phyloP scores from a whole-genome alignment of 2,888 invertebrate species.

The Perdita meconis region DNA sequence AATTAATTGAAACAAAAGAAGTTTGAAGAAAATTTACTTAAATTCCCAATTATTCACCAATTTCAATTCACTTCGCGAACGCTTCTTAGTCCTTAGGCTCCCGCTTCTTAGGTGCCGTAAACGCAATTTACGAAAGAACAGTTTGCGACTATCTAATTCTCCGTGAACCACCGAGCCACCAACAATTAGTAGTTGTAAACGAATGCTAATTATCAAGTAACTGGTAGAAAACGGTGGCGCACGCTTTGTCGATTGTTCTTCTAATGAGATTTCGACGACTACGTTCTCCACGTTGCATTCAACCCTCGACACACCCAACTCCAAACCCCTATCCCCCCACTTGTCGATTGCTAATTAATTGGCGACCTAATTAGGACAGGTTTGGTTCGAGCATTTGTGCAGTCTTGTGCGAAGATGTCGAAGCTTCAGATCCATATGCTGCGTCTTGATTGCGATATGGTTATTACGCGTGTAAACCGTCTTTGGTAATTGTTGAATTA shows the following conservation, averaged over 20 bases:
- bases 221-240: constrained; percentile 55
- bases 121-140: constrained; percentile 22
- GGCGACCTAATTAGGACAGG: constrained; percentile 66
- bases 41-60: too few species aligned
- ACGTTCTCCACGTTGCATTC: constrained; percentile 34
- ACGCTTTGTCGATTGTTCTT: constrained; percentile 62
- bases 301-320: not conserved
- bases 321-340: constrained; percentile 15
- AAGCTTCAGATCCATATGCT: constrained; percentile 25
- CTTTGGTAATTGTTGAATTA: too few species aligned
- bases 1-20: too few species aligned
- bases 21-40: too few species aligned
- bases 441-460: constrained; percentile 45
- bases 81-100: too few species aligned
- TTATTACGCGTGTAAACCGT: constrained; percentile 3
- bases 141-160: constrained; percentile 13
- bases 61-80: too few species aligned
- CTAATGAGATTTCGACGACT: constrained; percentile 67
- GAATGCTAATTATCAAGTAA: constrained; percentile 63
- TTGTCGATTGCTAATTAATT: constrained; percentile 71
- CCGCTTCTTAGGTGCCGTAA: too few species aligned
- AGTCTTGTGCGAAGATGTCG: constrained; percentile 38
- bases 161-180: constrained; percentile 1
- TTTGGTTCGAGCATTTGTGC: constrained; percentile 45
- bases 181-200: constrained; percentile 58